A percentile compares a stretch with the other conserved stretches of the same genome.
Conservation (phyloP, 2,888 invertebrate genomes). For the Hedya salicella region DNA sequence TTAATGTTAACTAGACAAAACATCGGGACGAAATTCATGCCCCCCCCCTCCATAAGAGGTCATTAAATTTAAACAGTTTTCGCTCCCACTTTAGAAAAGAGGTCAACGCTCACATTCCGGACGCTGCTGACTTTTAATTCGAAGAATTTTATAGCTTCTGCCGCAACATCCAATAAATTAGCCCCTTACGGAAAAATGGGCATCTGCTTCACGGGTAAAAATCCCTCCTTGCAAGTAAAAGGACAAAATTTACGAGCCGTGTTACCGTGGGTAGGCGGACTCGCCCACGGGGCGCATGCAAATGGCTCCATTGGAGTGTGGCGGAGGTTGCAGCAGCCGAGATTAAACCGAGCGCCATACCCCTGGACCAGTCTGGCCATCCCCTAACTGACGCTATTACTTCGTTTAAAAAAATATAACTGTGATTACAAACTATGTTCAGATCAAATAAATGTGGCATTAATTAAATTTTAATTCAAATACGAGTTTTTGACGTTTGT, state of each 20-base stretch:
- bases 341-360: constrained; percentile 29
- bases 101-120: constrained; percentile 68
- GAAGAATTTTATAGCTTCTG: constrained; percentile 71
- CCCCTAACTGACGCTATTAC: background rate
- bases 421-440: too few species aligned
- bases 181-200: constrained; percentile 78
- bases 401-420: background rate
- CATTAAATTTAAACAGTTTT: constrained; percentile 51
- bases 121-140: constrained; percentile 71
- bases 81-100: constrained; percentile 54
- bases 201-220: constrained; percentile 79
- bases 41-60: constrained; percentile 36
- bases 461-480: too few species aligned
- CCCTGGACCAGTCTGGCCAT: constrained; percentile 20
- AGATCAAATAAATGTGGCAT: too few species aligned
- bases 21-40: constrained; percentile 41
- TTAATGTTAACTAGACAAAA: constrained; percentile 40
- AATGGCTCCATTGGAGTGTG: constrained; percentile 78
- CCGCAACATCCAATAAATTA: constrained; percentile 80
- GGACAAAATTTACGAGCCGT: constrained; percentile 82
- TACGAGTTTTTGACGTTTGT: too few species aligned
- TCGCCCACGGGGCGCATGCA: constrained; percentile 81
- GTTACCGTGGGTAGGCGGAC: constrained; percentile 79
- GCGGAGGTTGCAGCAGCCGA: constrained; percentile 60
- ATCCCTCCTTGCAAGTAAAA: constrained; percentile 77